These are phyloP conservation scores for Megaceryle maxima DNA, from an alignment of 2,113 vertebrate species.

Conservation along the genomic window DNA sequence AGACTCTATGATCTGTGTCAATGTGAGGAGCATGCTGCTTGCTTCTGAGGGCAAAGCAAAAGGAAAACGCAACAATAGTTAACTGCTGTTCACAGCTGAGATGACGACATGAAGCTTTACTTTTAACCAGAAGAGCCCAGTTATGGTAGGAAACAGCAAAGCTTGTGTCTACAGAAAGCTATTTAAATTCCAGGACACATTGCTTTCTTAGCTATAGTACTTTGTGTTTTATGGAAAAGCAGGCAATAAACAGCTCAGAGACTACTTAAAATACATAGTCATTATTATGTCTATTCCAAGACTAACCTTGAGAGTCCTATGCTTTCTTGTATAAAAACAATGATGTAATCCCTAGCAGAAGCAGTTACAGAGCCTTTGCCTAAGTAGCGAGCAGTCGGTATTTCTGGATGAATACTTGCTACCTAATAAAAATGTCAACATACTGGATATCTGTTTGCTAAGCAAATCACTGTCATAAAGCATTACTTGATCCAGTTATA, in stretches of 20 bases:
- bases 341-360: not conserved
- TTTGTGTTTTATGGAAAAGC: not conserved
- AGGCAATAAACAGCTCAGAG: not conserved
- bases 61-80: not conserved
- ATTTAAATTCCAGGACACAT: not conserved
- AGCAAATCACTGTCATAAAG: not conserved
- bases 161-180: not conserved
- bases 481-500: not conserved
- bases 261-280: not conserved
- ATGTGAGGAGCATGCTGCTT: not conserved
- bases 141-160: not conserved
- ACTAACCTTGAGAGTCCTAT: not conserved
- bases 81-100: conserved; percentile 30
- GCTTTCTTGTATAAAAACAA: not conserved
- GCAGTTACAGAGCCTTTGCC: not conserved
- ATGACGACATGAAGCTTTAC: not conserved
- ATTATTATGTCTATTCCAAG: not conserved
- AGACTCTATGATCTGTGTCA: conserved; percentile 58
- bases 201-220: not conserved
- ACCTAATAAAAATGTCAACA: not conserved
- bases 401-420: conserved; percentile 7
- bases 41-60: conserved; percentile 22
- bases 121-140: not conserved
- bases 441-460: not conserved
- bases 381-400: not conserved